A percentile compares a stretch with the other conserved stretches of the same genome.
Evolutionary conservation across 2,113 vertebrate genomes (phyloP).

Genomic region (Festucalex cinctus): DNA sequence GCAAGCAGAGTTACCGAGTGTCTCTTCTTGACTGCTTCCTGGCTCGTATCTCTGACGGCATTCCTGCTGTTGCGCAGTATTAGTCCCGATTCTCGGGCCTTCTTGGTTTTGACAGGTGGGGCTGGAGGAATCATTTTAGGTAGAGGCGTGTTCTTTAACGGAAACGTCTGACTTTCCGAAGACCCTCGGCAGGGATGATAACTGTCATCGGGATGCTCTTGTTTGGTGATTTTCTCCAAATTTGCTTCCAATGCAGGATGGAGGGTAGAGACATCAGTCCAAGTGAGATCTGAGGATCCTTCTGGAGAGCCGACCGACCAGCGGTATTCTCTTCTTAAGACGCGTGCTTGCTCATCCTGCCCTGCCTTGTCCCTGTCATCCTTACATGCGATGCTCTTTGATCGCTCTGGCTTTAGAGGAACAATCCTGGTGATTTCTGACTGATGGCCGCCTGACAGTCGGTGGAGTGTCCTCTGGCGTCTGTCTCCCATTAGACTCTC

Average conservation of each 20-base stretch:
- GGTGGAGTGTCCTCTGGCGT: conserved; percentile 55
- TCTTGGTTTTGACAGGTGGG: conserved; percentile 76
- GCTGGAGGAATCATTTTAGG: conserved; percentile 71
- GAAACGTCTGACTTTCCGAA: conserved; percentile 48
- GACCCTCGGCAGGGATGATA: conserved; percentile 31
- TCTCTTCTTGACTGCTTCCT: conserved; percentile 69
- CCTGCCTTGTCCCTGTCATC: conserved; percentile 62
- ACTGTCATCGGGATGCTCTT: conserved; percentile 43
- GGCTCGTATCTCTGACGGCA: conserved; percentile 60
- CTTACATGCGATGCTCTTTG: conserved; percentile 62
- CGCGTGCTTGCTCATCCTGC: conserved; percentile 44
- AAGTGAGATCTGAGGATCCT: conserved; percentile 59
- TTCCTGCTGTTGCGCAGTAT: conserved; percentile 75
- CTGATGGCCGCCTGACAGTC: conserved; percentile 60
- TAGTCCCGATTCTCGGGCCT: conserved; percentile 74
- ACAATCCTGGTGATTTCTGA: conserved; percentile 74
- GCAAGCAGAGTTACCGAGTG: conserved; percentile 75
- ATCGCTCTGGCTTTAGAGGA: conserved; percentile 73
- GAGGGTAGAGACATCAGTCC: conserved; percentile 50
- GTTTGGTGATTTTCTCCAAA: conserved; percentile 33
- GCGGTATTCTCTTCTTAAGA: conserved; percentile 65
- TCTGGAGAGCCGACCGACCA: conserved; percentile 69
- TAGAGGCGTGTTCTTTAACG: conserved; percentile 49
- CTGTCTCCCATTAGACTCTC: conserved; percentile 57
- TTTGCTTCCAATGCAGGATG: conserved; percentile 37